These are phyloP conservation scores for Bombus sylvicola DNA, from an alignment of 1,140 invertebrate genomes.

Conservation along the genomic window DNA sequence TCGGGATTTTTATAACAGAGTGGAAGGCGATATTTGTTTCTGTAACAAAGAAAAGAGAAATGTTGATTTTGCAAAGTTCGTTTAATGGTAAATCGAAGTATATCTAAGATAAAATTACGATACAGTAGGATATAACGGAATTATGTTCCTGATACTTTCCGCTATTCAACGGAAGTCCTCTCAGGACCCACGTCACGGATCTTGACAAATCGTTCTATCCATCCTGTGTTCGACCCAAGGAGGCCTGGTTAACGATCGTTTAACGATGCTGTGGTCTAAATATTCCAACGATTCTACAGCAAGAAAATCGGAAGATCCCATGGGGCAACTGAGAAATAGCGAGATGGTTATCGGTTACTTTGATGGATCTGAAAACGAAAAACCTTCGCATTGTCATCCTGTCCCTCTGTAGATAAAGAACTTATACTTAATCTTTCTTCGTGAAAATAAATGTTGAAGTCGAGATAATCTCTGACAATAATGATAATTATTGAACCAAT, in stretches of 20 bases:
- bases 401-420: neutral
- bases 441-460: neutral
- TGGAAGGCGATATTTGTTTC: neutral
- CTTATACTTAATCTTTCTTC: neutral
- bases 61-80: no score
- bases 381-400: conserved; percentile 6
- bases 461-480: neutral
- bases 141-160: conserved; percentile 36
- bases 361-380: conserved; percentile 39
- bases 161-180: conserved; percentile 45
- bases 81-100: no score
- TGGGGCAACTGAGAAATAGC: conserved; percentile 2
- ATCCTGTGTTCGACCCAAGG: conserved; percentile 40
- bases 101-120: neutral
- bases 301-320: conserved; percentile 36
- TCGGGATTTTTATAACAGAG: neutral
- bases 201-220: conserved; percentile 63
- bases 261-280: conserved; percentile 58
- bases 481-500: neutral
- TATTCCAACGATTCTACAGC: conserved; percentile 30
- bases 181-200: conserved; percentile 45
- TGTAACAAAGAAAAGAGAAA: neutral
- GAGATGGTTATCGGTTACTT: conserved; percentile 20
- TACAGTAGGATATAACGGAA: no score
- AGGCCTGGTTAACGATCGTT: conserved; percentile 63